These are phyloP conservation scores for Cyphotilapia sp. DNA, from an alignment of 2,113 vertebrate species.

Conservation along the genomic window DNA sequence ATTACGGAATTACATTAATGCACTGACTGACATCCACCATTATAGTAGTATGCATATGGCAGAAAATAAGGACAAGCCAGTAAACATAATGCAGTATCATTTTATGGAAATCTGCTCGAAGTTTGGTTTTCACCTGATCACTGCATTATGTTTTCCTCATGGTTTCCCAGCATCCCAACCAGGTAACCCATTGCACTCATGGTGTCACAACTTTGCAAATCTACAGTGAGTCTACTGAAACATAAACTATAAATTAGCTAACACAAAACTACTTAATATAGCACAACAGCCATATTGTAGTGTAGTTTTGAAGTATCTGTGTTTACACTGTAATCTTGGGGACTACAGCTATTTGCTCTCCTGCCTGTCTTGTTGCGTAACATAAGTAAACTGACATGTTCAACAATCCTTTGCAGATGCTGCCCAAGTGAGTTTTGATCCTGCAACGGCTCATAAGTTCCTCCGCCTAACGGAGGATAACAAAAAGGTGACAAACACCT, in stretches of 20 bases:
- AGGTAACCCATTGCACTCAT: neutral
- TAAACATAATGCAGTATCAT: neutral
- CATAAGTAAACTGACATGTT: neutral
- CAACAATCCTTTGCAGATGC: slow-evolving; percentile 59
- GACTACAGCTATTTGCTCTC: neutral
- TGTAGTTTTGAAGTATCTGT: neutral
- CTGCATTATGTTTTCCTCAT: neutral
- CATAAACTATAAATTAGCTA: neutral
- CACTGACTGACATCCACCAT: neutral
- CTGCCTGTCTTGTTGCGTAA: neutral
- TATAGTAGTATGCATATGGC: neutral
- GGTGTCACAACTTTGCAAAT: neutral
- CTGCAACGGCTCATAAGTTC: slow-evolving; percentile 76
- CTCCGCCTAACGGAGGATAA: slow-evolving; percentile 79
- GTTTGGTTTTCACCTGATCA: neutral
- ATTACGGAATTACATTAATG: fast-evolving
- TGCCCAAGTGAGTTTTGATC: slow-evolving; percentile 54
- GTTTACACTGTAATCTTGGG: neutral
- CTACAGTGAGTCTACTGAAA: neutral
- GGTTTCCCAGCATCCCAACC: neutral
- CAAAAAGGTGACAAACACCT: slow-evolving; percentile 75
- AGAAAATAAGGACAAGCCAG: neutral
- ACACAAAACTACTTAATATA: neutral
- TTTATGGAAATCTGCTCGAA: neutral
- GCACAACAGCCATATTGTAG: neutral